Evolutionary conservation across 2,113 vertebrate species (phyloP), one percentile per base, ranked within the genome.

Genomic region (Caloenas nicobarica): DNA sequence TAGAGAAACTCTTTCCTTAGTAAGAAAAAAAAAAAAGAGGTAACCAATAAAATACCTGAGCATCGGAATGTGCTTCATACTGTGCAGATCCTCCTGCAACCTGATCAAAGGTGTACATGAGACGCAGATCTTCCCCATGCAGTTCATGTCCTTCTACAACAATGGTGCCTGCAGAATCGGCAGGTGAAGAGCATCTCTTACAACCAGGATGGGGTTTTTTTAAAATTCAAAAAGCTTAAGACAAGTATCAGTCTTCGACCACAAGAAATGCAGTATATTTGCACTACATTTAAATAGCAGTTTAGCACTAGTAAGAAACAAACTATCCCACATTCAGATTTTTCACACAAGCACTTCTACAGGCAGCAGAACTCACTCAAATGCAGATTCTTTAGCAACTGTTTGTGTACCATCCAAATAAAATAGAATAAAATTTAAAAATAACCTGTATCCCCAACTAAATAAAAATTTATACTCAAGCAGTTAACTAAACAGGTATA

Each of bases 51-150:
- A 53, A 40, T 98, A 99, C 99, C 99, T 99, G 99, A 60, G 98
- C 96, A 81, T 99, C 99, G 0, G 99, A 99, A 96, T 99, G 99
- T 3, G 99, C 99, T 97, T 99, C 99, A 23, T 98, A 99, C 54
- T 99, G 99, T 1, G 97, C 54, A 42, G 98, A 97, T 11, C 95
- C 97, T 85, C 96, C 98, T 29, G 98, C 88, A 40, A 93, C 96
- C 97, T 99, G 99, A 82, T 99, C 98, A 68, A 99, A 99, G 44
- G 98, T 98, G 91, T 99, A 99, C 98, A 99, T 98, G 89, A 99
- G 98, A 54, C 99, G 98, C 78, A 99, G 98, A 78, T 99, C 99
- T 33, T 99, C 99, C 58, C 97, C 98, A 5, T 98, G 99, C 28
- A 99, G 98, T n/a, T 99, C 98, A 0, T 99, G 98, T 22, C 99